phyloP scores from a whole-genome alignment of 2,888 invertebrate genomes.

The Thymelicus acteon region DNA sequence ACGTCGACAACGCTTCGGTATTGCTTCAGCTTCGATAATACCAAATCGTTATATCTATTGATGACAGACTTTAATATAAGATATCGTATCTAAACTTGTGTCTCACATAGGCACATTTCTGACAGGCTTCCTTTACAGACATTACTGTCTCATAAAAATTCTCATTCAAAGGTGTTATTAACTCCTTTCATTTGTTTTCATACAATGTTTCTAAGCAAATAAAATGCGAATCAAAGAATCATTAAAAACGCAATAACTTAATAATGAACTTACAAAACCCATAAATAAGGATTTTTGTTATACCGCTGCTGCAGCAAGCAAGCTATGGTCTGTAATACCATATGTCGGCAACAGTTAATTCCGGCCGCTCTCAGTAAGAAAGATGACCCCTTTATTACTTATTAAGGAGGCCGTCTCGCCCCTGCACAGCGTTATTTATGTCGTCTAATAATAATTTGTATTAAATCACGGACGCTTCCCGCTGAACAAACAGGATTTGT shows the following conservation, averaged over 20 bases:
- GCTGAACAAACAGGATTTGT: conserved; percentile 81
- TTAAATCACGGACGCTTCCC: conserved; percentile 81
- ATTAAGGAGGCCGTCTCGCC: conserved; percentile 75
- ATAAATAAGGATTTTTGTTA: conserved; percentile 32
- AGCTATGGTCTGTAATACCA: conserved; percentile 50
- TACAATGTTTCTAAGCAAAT: no score
- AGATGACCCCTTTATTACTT: conserved; percentile 85
- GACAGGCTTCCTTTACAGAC: no score
- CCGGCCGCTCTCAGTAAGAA: conserved; percentile 66
- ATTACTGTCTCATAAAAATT: no score
- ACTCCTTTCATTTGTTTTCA: no score
- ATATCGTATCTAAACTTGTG: no score
- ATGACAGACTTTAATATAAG: no score
- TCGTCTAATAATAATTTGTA: conserved; percentile 85
- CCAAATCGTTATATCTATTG: no score
- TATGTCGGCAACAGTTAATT: conserved; percentile 75
- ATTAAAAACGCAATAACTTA: conserved; percentile 8
- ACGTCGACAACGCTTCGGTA: no score
- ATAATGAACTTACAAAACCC: conserved; percentile 24
- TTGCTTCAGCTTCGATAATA: no score
- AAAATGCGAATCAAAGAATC: no score
- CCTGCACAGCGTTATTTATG: conserved; percentile 80
- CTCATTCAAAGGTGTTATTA: no score
- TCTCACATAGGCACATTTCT: no score
- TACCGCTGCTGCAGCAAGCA: conserved; percentile 13